Evolutionary conservation across 2,797 vertebrate genomes (phyloP), one percentile per base, ranked within the genome.

Genomic region (Pelochelys cantorii): DNA sequence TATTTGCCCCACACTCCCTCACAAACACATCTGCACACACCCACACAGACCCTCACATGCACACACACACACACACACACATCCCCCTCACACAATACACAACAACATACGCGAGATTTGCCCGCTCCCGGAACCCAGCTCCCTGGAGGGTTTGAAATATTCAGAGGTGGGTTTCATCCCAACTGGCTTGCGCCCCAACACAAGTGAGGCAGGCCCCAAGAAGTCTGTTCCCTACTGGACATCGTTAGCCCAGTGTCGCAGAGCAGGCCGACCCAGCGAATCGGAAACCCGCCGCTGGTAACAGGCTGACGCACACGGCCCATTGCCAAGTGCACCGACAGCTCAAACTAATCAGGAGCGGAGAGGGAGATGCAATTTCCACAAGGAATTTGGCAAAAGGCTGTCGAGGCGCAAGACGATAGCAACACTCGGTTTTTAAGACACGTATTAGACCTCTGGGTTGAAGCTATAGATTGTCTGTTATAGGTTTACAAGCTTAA

Each of bases 401-500:
- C 1, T 0, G 55, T 54, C 15, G 37, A 1, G 1, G 18, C 0
- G 25, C 82, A 37, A 55, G 7, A 0, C 0, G 29, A 68, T 4
- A 60, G 81, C 78, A 34, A 62, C 53, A 77, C 90, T 48, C 15
- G n/a, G 22, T 17, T 52, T 77, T 48, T 25, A 74, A 74, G 11
- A 42, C 22, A 5, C 15, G 7, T 37, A n/a, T 42, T 77, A 56
- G 53, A 54, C 53, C 53, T 15, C 53, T 54, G 53, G 42, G 53
- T 15, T 54, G 53, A 54, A 54, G 53, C 53, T 54, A 54, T 10
- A 79, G 65, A 22, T 42, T 55, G 5, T 53, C 37, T 20, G 31
- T n/a, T 11, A 20, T 11, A 84, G 53, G 68, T 48, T 54, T 68
- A 25, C 9, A 37, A 23, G 11, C 22, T n/a, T 23, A 23, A 12